phyloP scores from a whole-genome alignment of 2,888 invertebrate genomes.

The Thymelicus lineola region DNA sequence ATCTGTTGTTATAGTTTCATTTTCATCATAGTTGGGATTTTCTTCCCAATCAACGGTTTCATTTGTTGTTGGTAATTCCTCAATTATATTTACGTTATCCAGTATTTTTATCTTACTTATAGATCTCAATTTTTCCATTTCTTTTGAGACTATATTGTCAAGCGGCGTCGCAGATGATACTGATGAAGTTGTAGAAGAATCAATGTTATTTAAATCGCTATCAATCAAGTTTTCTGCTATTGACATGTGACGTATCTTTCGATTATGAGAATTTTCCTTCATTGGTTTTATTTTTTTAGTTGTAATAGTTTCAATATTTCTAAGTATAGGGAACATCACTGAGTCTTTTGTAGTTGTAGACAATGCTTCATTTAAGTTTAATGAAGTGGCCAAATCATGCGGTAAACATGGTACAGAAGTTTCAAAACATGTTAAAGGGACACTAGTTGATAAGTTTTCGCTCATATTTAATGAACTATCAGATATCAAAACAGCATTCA shows the following conservation, averaged over 20 bases:
- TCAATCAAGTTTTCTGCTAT: slow-evolving; percentile 38
- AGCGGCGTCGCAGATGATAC: background rate
- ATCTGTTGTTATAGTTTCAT: slow-evolving; percentile 37
- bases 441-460: slow-evolving; percentile 51
- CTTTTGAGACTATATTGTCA: slow-evolving; percentile 47
- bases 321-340: background rate
- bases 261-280: slow-evolving; percentile 12
- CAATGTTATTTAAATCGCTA: slow-evolving; percentile 30
- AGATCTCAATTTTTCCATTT: slow-evolving; percentile 56
- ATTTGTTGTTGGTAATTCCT: slow-evolving; percentile 34
- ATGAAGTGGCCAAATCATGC: slow-evolving; percentile 52
- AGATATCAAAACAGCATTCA: slow-evolving; percentile 56
- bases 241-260: background rate
- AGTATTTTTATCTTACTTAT: slow-evolving; percentile 43
- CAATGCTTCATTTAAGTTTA: slow-evolving; percentile 8
- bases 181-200: background rate
- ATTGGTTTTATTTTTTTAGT: background rate
- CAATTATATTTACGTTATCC: background rate
- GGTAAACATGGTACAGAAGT: slow-evolving; percentile 62
- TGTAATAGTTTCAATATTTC: background rate
- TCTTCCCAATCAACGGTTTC: slow-evolving; percentile 51
- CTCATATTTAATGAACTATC: slow-evolving; percentile 54
- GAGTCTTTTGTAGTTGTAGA: background rate
- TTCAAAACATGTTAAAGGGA: slow-evolving; percentile 59
- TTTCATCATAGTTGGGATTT: slow-evolving; percentile 39